Percentiles rank a stretch among this genome's conserved stretches.
Evolutionary conservation across 2,113 vertebrate species (phyloP).

Genomic region (Lophius piscatorius): DNA sequence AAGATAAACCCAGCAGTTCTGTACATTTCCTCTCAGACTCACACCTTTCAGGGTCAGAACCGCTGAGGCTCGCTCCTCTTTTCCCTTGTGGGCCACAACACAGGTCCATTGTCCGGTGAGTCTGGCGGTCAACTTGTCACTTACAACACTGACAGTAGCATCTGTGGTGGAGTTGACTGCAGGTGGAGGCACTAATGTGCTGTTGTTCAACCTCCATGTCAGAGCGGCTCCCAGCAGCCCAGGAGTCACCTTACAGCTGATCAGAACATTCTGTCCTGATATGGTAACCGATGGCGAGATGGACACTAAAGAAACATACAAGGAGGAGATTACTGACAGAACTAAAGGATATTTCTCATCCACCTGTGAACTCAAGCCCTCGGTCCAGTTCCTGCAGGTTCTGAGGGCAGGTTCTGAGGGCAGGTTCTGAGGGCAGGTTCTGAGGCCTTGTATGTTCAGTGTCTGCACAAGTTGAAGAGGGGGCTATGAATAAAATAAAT

Average conservation of each 20-base stretch:
- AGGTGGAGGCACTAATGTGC: not conserved
- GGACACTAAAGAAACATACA: constrained; percentile 53
- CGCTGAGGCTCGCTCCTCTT: constrained; percentile 20
- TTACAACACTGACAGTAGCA: not conserved
- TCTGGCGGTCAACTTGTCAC: constrained; percentile 2
- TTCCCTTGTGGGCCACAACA: not conserved
- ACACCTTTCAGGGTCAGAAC: constrained; percentile 72
- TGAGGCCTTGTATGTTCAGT: too few relatives aligned
- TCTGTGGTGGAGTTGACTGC: fast-evolving
- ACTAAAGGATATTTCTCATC: not conserved
- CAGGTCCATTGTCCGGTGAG: constrained; percentile 76
- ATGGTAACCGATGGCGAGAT: constrained; percentile 39
- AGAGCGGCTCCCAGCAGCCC: fast-evolving
- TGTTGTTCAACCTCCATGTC: constrained; percentile 63
- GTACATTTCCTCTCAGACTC: not conserved
- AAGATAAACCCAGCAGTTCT: not conserved
- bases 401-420: too few relatives aligned
- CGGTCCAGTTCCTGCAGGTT: too few relatives aligned
- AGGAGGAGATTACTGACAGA: constrained; percentile 1
- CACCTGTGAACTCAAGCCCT: not conserved
- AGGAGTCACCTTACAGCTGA: constrained; percentile 65
- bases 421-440: too few relatives aligned
- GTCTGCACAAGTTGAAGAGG: too few relatives aligned
- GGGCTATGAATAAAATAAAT: too few relatives aligned
- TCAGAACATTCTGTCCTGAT: constrained; percentile 15